phyloP scores from a whole-genome alignment of 2,113 vertebrate species.

The Hirundichthys speculiger region DNA sequence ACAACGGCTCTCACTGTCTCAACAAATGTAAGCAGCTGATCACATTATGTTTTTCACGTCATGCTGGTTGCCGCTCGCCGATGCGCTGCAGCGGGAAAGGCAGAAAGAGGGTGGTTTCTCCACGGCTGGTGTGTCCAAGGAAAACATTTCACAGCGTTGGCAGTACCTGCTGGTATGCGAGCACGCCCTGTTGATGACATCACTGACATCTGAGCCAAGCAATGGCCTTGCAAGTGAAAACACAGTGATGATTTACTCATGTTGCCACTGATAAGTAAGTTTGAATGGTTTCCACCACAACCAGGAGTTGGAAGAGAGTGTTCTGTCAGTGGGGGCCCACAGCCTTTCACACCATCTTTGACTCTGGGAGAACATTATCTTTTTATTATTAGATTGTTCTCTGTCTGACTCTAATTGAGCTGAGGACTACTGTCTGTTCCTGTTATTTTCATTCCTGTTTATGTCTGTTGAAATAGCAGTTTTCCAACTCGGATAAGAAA shows the following conservation, averaged over 20 bases:
- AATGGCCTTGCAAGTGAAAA: neutral
- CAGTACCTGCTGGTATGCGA: neutral
- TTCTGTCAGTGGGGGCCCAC: too few relatives aligned
- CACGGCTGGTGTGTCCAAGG: neutral
- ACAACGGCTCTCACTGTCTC: neutral
- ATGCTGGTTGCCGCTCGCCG: too few relatives aligned
- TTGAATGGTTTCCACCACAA: neutral
- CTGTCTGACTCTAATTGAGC: too few relatives aligned
- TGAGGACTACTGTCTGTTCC: too few relatives aligned
- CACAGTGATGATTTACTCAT: neutral
- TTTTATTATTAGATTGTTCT: too few relatives aligned
- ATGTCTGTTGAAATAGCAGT: too few relatives aligned
- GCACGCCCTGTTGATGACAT: neutral
- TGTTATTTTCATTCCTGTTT: too few relatives aligned
- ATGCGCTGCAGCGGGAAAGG: neutral
- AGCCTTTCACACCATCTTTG: too few relatives aligned
- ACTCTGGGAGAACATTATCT: neutral
- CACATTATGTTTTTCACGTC: neutral
- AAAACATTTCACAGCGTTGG: neutral
- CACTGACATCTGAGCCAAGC: neutral
- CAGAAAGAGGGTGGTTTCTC: neutral
- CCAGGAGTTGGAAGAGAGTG: too few relatives aligned
- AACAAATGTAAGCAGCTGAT: neutral
- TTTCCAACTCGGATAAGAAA: too few relatives aligned
- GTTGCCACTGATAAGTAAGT: neutral